Base-by-base conservation (phyloP, 2,888 invertebrate genomes). In the Blomia tropicalis region DNA sequence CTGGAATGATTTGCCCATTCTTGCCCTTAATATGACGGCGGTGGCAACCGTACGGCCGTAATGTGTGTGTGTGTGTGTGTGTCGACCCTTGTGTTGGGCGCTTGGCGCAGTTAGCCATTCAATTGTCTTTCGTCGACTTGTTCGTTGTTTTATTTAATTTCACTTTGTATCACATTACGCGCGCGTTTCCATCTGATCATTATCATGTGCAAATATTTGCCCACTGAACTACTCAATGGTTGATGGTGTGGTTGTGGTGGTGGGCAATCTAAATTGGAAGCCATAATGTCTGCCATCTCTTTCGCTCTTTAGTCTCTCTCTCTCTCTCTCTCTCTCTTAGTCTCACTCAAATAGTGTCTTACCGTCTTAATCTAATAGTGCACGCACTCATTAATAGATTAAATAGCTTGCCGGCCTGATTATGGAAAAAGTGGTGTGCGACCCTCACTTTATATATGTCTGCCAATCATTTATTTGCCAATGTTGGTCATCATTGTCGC, bases 341-440 rank as follows among this genome's bases (percentile, higher is more conserved):
- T n/a, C n/a, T n/a, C n/a, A n/a, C n/a, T n/a, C n/a, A n/a, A n/a
- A n/a, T n/a, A n/a, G n/a, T n/a, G n/a, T n/a, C n/a, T n/a, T n/a
- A 41, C 14, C n/a, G 51, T 47, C 51, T 47, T 47, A 47, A 47
- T 47, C 51, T 47, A 27, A 11, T 25, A 47, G 22, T 19, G 51
- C 51, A 47, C 51, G 51, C 51, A 47, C 51, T 47, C 51, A 47
- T 47, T 47, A 47, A 27, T 47, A 47, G 51, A 47, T 47, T 47
- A 47, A 47, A 47, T 27, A 47, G 51, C 7, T 47, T n/a, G 51
- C 36, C 7, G 17, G n/a, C 51, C 51, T 47, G 51, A 47, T 47
- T 47, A 47, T 17, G 41, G 14, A 17, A 41, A n/a, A 14, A 41
- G 41, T 17, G 14, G n/a, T 14, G 14, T 17, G 41, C 41, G 41